A percentile compares a stretch with the other conserved stretches of the same genome.
These are phyloP conservation scores for Apostichopus japonicus DNA, from an alignment of 35 echinoderm and acorn worm species.

Conservation along the genomic window DNA sequence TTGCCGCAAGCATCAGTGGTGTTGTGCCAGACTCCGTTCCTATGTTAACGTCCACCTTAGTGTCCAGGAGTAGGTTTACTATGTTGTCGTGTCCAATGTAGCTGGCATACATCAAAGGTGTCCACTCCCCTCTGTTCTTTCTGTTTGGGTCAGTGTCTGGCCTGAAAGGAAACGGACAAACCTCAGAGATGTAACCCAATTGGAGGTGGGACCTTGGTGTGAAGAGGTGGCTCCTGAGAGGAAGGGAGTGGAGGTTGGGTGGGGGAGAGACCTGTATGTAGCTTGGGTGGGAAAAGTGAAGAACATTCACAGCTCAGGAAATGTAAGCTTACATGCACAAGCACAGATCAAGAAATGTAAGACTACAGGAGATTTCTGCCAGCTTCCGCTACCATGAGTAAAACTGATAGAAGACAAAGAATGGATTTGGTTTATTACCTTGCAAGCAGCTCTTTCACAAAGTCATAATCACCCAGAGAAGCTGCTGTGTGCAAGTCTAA, in stretches of 20 bases:
- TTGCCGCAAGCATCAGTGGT: conserved; percentile 91
- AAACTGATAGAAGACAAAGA: not conserved
- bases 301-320: too few species aligned
- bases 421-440: conserved; percentile 57
- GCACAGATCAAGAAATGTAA: too few species aligned
- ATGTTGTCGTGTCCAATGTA: conserved; percentile 96
- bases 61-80: conserved; percentile 85
- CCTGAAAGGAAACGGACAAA: conserved; percentile 22
- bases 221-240: too few species aligned
- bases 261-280: too few species aligned
- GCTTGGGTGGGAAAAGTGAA: too few species aligned
- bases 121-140: conserved; percentile 83
- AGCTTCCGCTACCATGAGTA: too few species aligned
- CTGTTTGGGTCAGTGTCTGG: conserved; percentile 77
- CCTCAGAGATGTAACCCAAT: too few species aligned
- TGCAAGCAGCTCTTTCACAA: conserved; percentile 73
- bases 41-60: conserved; percentile 64
- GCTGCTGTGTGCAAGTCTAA: conserved; percentile 95
- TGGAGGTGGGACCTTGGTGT: too few species aligned
- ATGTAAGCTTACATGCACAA: too few species aligned
- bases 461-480: conserved; percentile 90
- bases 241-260: too few species aligned
- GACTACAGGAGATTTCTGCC: too few species aligned
- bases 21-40: conserved; percentile 77
- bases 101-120: conserved; percentile 97